These are phyloP conservation scores for Artemia franciscana DNA, from an alignment of 1,140 invertebrate genomes.

Conservation along the genomic window DNA sequence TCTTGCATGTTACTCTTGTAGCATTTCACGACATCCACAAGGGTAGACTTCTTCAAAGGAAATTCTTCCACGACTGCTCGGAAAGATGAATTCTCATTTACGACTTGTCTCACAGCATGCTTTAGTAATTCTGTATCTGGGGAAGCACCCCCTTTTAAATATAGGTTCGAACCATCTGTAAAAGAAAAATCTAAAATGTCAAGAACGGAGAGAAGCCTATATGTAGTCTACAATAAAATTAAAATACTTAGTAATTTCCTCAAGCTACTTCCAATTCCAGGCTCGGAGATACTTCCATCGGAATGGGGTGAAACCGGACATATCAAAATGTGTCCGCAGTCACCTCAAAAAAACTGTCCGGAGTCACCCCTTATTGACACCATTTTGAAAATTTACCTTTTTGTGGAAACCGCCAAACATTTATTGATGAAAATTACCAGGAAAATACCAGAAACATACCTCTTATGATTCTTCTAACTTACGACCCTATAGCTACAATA, in stretches of 20 bases:
- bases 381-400: neutral
- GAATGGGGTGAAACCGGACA: neutral
- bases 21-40: neutral
- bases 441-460: neutral
- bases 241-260: neutral
- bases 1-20: too few relatives aligned
- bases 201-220: neutral
- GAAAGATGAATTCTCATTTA: neutral
- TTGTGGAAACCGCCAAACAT: neutral
- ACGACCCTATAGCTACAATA: neutral
- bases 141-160: neutral
- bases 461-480: neutral
- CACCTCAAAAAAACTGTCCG: neutral
- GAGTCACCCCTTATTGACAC: neutral
- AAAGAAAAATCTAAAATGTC: neutral
- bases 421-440: neutral
- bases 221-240: neutral
- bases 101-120: neutral
- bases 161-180: neutral
- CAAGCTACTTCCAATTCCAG: neutral
- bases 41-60: neutral
- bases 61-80: neutral
- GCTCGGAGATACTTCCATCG: neutral
- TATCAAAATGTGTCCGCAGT: too few relatives aligned
- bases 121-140: neutral